A percentile compares a stretch with the other conserved stretches of the same genome.
phyloP scores from a whole-genome alignment of 1,140 invertebrate species.

The Berghia stephanieae region DNA sequence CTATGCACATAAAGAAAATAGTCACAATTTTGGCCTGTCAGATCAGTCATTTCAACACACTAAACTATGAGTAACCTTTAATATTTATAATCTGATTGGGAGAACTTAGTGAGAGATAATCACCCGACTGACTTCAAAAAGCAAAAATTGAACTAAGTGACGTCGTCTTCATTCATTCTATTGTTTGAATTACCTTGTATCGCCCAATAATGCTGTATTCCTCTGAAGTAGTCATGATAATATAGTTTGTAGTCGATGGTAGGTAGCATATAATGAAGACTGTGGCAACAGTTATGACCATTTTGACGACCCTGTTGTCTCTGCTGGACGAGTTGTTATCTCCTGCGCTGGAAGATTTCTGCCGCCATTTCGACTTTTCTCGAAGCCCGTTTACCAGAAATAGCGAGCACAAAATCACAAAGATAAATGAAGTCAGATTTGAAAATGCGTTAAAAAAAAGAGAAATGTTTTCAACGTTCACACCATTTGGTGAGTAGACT shows the following conservation, averaged over 20 bases:
- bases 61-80: too few species aligned
- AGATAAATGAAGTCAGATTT: neutral
- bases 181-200: too few species aligned
- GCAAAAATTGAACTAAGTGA: too few species aligned
- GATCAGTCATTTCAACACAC: too few species aligned
- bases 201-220: neutral
- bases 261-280: slow-evolving; percentile 1
- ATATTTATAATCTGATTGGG: too few species aligned
- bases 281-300: neutral
- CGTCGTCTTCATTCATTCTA: too few species aligned
- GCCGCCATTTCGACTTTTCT: neutral
- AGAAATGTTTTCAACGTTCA: neutral
- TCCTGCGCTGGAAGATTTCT: neutral
- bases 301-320: neutral
- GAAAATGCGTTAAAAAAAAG: neutral
- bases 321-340: neutral
- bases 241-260: neutral
- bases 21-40: too few species aligned
- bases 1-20: too few species aligned
- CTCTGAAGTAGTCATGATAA: neutral
- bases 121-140: too few species aligned
- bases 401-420: neutral
- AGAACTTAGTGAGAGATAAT: too few species aligned
- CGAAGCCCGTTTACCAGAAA: neutral
- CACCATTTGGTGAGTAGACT: neutral